Percentiles rank a stretch among this genome's conserved stretches.
Conservation (phyloP, 2,113 vertebrate genomes). For the Acrocephalus arundinaceus region DNA sequence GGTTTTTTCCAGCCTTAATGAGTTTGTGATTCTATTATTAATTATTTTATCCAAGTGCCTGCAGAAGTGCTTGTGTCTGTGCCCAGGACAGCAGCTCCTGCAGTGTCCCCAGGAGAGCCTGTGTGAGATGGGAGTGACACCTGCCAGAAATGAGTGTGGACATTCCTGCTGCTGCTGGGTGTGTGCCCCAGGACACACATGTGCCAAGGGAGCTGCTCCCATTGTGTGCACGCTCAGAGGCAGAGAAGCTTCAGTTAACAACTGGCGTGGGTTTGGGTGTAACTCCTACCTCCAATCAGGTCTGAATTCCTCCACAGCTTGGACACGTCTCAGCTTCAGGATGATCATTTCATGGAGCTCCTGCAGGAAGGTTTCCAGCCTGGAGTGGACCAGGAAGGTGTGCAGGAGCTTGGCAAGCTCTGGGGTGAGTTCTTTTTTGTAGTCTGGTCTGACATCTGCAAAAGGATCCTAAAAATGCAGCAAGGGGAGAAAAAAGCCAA, state of each 20-base stretch:
- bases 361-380: constrained; percentile 84
- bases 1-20: neutral
- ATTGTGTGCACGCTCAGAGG: neutral
- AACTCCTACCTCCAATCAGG: constrained; percentile 81
- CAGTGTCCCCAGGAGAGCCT: neutral
- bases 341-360: constrained; percentile 92
- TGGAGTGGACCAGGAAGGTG: constrained; percentile 77
- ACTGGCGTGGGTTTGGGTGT: neutral
- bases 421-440: constrained; percentile 72
- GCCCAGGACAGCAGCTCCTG: neutral
- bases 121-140: neutral
- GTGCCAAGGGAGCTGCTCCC: neutral
- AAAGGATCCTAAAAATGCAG: constrained; percentile 85
- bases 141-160: neutral
- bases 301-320: constrained; percentile 67
- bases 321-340: constrained; percentile 75
- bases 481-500: neutral
- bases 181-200: rapidly evolving
- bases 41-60: neutral
- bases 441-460: constrained; percentile 69
- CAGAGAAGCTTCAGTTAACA: neutral
- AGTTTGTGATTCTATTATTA: neutral
- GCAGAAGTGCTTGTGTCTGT: neutral
- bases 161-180: rapidly evolving
- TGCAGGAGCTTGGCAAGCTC: constrained; percentile 72